A percentile compares a stretch with the other conserved stretches of the same genome.
phyloP scores from a whole-genome alignment of 2,888 invertebrate genomes.

The Heliconius ethilla region DNA sequence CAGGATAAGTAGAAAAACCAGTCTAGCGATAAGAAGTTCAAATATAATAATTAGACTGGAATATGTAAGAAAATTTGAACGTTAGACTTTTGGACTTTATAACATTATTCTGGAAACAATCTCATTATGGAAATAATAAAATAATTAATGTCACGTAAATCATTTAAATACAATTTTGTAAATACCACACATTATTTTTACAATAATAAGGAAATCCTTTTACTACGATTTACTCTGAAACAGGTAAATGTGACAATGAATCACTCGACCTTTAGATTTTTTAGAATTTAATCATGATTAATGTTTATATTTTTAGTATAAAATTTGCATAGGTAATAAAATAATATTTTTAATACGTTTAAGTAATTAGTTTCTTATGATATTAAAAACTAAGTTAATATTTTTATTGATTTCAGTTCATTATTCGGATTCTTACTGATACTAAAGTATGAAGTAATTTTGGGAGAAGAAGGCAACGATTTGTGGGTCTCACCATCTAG shows the following conservation, averaged over 20 bases:
- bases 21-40: too few relatives aligned
- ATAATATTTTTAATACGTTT: too few relatives aligned
- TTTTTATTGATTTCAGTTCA: too few relatives aligned
- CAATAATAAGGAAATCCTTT: constrained; percentile 8
- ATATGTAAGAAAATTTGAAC: too few relatives aligned
- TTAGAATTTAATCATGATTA: not conserved
- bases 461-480: not conserved
- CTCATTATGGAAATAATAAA: not conserved
- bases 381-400: not conserved
- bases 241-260: not conserved
- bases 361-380: too few relatives aligned
- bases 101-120: too few relatives aligned
- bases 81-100: too few relatives aligned
- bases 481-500: not conserved
- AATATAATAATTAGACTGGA: too few relatives aligned
- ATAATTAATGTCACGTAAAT: not conserved
- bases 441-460: not conserved
- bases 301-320: not conserved
- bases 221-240: not conserved
- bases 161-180: not conserved
- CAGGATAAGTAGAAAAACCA: too few relatives aligned
- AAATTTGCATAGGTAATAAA: not conserved
- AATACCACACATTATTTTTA: not conserved
- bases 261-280: not conserved
- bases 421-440: not conserved